Evolutionary conservation across 2,888 invertebrate species (phyloP), one percentile per base, ranked within the genome.

Genomic region (Caenorhabditis sp.): DNA sequence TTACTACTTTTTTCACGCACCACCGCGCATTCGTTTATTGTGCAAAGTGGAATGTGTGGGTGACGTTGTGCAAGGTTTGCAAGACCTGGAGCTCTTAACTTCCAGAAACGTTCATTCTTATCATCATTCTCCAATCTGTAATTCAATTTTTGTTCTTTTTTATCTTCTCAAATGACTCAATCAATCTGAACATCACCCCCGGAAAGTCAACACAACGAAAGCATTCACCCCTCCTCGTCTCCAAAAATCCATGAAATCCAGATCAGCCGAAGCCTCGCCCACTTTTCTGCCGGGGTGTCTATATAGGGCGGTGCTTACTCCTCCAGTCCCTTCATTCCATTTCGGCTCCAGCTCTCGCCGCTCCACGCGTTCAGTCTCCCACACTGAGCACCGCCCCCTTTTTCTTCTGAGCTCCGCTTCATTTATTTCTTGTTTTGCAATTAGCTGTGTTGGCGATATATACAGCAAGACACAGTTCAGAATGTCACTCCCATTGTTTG

Each of bases 221-320:
- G 2, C 44, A 47, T 58, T 47, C 28, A 19, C 3, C 7, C 2
- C 8, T 26, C 14, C 10, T 31, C 14, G 28, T 35, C 54, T 41
- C 38, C 10, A 26, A n/a, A 10, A 3, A 14, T 41, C 49, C 49
- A 7, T n/a, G n/a, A 77, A 77, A 77, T 79, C 79, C 70, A 44
- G 79, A 79, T 79, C 63, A 79, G 47, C 63, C 47, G 26, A 51
- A 38, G 69, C 63, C 63, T 38, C 66, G 59, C 68, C 75, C 64
- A 58, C 47, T 47, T 47, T n/a, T 44, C n/a, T n/a, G 19, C 19
- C 28, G 35, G 54, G 16, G 19, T 54, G 63, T 51, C 70, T 79
- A 79, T 79, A 79, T 61, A 79, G 70, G 79, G 79, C 79, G 79
- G 79, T 35, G 63, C 70, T 61, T 63, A 28, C 31, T 2, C 54